phyloP scores from a whole-genome alignment of 1,140 invertebrate genomes.

The Probaryconus sp. region DNA sequence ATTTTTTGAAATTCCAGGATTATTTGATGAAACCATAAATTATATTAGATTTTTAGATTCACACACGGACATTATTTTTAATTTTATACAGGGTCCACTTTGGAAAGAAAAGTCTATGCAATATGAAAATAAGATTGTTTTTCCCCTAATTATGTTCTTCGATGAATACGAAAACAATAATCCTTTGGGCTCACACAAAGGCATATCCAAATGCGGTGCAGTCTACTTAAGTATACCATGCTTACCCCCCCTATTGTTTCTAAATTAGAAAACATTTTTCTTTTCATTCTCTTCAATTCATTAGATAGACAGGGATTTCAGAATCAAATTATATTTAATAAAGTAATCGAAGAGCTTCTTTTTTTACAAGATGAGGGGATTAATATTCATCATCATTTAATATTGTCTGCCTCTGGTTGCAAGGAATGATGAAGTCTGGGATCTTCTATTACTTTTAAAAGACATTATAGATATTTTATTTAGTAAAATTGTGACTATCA shows the following conservation, averaged over 20 bases:
- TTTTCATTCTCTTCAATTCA: slow-evolving; percentile 60
- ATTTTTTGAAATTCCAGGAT: slow-evolving; percentile 4
- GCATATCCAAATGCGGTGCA: slow-evolving; percentile 59
- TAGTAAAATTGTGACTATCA: slow-evolving; percentile 4
- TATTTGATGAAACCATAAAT: slow-evolving; percentile 7
- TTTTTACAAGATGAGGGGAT: neutral
- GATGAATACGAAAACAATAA: slow-evolving; percentile 22
- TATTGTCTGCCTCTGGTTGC: no score
- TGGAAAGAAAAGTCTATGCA: slow-evolving; percentile 9
- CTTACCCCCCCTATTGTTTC: slow-evolving; percentile 51
- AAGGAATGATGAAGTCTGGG: no score
- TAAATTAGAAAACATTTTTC: slow-evolving; percentile 65
- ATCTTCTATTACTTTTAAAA: slow-evolving; percentile 19
- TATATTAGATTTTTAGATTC: neutral
- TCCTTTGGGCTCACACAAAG: slow-evolving; percentile 47
- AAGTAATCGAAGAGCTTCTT: slow-evolving; percentile 58
- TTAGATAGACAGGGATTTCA: slow-evolving; percentile 55
- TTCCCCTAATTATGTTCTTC: slow-evolving; percentile 9
- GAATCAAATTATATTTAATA: slow-evolving; percentile 51
- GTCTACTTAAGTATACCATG: slow-evolving; percentile 61
- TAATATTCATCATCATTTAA: no score
- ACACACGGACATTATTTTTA: slow-evolving; percentile 1
- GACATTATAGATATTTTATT: slow-evolving; percentile 25
- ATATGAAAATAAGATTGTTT: neutral
- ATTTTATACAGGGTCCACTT: slow-evolving; percentile 7